phyloP scores from a whole-genome alignment of 2,113 vertebrate species.

The Bufo gargarizans region DNA sequence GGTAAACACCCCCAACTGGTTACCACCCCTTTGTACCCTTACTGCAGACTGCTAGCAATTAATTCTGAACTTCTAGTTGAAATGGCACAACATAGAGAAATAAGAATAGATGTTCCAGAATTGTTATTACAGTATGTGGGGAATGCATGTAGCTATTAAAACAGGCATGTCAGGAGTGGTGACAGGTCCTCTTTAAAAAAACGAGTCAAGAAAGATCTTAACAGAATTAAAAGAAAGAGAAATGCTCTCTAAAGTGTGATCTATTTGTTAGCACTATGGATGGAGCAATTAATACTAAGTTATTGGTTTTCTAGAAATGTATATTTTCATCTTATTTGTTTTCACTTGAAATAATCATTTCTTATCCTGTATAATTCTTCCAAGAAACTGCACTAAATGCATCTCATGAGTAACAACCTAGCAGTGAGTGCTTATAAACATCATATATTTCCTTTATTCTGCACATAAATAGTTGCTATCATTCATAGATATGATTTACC shows the following conservation, averaged over 20 bases:
- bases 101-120: no score
- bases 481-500: slow-evolving; percentile 69
- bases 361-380: not conserved
- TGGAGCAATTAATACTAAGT: not conserved
- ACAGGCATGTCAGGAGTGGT: no score
- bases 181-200: not conserved
- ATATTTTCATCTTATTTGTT: not conserved
- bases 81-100: no score
- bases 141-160: no score
- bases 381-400: not conserved
- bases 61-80: no score
- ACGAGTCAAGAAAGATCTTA: not conserved
- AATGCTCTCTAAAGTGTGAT: not conserved
- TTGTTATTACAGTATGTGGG: no score
- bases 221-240: not conserved
- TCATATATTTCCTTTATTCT: not conserved
- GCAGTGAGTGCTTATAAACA: not conserved
- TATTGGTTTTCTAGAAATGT: not conserved
- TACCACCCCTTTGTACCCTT: no score
- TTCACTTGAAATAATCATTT: not conserved
- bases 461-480: not conserved
- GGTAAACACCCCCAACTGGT: no score
- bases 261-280: not conserved
- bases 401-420: not conserved
- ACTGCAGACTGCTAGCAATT: no score